Percentiles rank a stretch among this genome's conserved stretches.
phyloP scores from a whole-genome alignment of 2,113 vertebrate species.

The Erythrolamprus reginae region DNA sequence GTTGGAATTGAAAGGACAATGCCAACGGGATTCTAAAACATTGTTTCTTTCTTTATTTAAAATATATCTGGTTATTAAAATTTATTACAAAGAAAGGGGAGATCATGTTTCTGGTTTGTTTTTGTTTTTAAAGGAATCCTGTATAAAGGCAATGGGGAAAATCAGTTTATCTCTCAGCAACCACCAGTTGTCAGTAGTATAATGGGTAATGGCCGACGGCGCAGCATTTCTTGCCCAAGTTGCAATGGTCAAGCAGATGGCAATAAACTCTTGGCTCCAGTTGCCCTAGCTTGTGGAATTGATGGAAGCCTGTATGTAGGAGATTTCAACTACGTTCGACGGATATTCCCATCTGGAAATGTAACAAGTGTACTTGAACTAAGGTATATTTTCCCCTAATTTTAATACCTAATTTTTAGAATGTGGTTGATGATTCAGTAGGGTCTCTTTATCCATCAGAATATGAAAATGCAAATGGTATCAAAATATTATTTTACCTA shows the following conservation, averaged over 20 bases:
- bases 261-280: constrained; percentile 94
- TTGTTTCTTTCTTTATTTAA: background rate
- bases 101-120: constrained; percentile 23
- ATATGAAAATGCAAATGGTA: background rate
- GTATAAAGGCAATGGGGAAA: constrained; percentile 96
- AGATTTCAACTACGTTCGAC: constrained; percentile 97
- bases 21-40: background rate
- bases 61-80: background rate
- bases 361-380: constrained; percentile 96
- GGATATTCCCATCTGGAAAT: constrained; percentile 93
- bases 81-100: background rate
- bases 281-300: constrained; percentile 89
- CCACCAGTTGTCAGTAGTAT: constrained; percentile 92
- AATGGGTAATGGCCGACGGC: constrained; percentile 93
- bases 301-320: constrained; percentile 95
- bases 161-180: constrained; percentile 95
- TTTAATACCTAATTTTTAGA: background rate
- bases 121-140: constrained; percentile 89
- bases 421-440: background rate
- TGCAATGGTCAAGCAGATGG: constrained; percentile 96
- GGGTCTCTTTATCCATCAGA: background rate
- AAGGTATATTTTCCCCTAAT: constrained; percentile 71
- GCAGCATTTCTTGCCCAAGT: constrained; percentile 97
- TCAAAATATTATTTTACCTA: background rate
- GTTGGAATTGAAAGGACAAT: background rate